Conservation (phyloP, 2,797 vertebrate genomes). For the Pygocentrus nattereri region DNA sequence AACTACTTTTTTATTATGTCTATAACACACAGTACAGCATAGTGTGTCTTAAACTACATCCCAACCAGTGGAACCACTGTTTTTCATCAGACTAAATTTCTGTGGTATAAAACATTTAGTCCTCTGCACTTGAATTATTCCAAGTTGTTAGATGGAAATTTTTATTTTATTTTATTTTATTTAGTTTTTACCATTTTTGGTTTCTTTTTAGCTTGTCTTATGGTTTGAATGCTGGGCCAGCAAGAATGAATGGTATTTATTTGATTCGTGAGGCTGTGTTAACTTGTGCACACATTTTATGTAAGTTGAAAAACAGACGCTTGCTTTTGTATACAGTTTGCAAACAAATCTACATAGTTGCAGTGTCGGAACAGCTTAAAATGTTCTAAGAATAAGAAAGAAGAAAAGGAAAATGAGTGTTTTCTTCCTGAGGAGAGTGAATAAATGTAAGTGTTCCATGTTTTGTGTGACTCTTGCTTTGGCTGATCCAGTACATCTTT, state of each 20-base stretch:
- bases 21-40: background rate
- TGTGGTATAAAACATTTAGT: background rate
- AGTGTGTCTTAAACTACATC: background rate
- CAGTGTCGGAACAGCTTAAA: slow-evolving; percentile 26
- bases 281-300: slow-evolving; percentile 18
- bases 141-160: background rate
- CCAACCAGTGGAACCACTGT: background rate
- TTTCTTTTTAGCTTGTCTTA: background rate
- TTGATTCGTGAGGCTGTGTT: slow-evolving; percentile 21
- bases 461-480: background rate
- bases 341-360: slow-evolving; percentile 1
- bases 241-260: slow-evolving; percentile 51
- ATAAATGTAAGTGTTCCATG: slow-evolving; percentile 29
- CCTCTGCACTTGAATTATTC: background rate
- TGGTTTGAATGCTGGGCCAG: slow-evolving; percentile 32
- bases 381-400: slow-evolving; percentile 17
- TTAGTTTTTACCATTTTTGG: background rate
- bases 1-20: slow-evolving; percentile 2
- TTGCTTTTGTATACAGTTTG: slow-evolving; percentile 13
- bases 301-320: slow-evolving; percentile 12
- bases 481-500: rapidly evolving
- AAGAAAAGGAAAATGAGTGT: background rate
- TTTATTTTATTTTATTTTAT: background rate
- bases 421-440: slow-evolving; percentile 17
- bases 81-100: background rate